Evolutionary conservation across 2,888 invertebrate species (phyloP).

Genomic region (Linnaemya vulpina): DNA sequence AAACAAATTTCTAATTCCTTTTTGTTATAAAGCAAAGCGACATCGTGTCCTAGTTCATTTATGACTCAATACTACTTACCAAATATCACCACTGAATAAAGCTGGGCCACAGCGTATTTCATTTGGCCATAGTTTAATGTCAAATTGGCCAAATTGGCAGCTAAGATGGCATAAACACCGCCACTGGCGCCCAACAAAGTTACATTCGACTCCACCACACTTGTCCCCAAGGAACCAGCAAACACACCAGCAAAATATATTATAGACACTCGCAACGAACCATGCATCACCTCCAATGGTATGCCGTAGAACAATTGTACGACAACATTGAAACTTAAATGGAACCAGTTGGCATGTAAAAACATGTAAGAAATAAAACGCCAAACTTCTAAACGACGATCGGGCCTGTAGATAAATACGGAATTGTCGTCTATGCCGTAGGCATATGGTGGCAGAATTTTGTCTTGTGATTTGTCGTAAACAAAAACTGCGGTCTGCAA

Average conservation of each 20-base stretch:
- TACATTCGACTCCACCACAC: slow-evolving; percentile 96
- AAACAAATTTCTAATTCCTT: too few relatives aligned
- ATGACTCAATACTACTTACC: slow-evolving; percentile 84
- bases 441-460: slow-evolving; percentile 85
- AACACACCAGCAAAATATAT: slow-evolving; percentile 97
- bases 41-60: too few relatives aligned
- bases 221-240: slow-evolving; percentile 92
- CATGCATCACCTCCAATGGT: slow-evolving; percentile 98
- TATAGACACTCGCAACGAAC: slow-evolving; percentile 92
- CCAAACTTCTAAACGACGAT: slow-evolving; percentile 95
- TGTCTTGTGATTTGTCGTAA: slow-evolving; percentile 89
- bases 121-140: slow-evolving; percentile 97
- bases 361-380: slow-evolving; percentile 97
- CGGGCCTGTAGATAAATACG: slow-evolving; percentile 96
- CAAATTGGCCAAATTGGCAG: slow-evolving; percentile 98
- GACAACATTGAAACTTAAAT: slow-evolving; percentile 96
- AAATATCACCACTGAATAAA: slow-evolving; percentile 95
- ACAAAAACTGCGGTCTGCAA: slow-evolving; percentile 95
- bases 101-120: slow-evolving; percentile 95
- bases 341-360: slow-evolving; percentile 97
- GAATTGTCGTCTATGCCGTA: slow-evolving; percentile 96
- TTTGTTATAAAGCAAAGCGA: too few relatives aligned
- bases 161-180: slow-evolving; percentile 98
- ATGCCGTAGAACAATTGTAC: slow-evolving; percentile 96
- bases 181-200: slow-evolving; percentile 98